Conservation (phyloP, 2,797 vertebrate genomes). For the Cottoperca gobio region DNA sequence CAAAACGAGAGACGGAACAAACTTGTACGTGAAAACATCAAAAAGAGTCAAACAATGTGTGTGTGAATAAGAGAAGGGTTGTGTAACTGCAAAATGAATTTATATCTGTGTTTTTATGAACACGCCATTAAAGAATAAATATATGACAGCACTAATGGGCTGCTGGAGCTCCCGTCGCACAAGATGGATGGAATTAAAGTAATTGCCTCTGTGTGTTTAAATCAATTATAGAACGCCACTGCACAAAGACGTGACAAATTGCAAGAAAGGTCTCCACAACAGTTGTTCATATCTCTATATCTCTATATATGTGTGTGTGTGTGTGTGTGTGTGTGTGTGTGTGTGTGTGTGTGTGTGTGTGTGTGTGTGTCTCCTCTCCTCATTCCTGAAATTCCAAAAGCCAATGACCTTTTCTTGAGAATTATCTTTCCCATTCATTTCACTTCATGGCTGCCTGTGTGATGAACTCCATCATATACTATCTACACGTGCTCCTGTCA, state of each 20-base stretch:
- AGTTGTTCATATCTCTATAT: conserved; percentile 20
- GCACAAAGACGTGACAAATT: conserved; percentile 59
- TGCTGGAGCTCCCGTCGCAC: conserved; percentile 68
- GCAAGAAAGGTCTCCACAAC: conserved; percentile 46
- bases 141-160: conserved; percentile 75
- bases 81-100: conserved; percentile 47
- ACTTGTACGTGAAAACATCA: neutral
- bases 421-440: conserved; percentile 64
- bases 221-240: conserved; percentile 68
- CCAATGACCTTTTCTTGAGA: conserved; percentile 64
- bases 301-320: conserved; percentile 16
- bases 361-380: conserved; percentile 15
- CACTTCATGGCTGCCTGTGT: conserved; percentile 27
- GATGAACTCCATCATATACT: conserved; percentile 23
- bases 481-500: conserved; percentile 31
- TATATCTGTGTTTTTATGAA: conserved; percentile 68
- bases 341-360: conserved; percentile 1
- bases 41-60: conserved; percentile 2
- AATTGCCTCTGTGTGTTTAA: conserved; percentile 79
- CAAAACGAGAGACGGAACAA: neutral
- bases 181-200: conserved; percentile 80
- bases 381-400: conserved; percentile 43
- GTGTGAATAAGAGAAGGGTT: conserved; percentile 28
- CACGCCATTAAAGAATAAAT: conserved; percentile 76
- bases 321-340: conserved; percentile 19